These are phyloP conservation scores for Drosophila infuscata DNA, from an alignment of 2,888 invertebrate species.

Conservation along the genomic window DNA sequence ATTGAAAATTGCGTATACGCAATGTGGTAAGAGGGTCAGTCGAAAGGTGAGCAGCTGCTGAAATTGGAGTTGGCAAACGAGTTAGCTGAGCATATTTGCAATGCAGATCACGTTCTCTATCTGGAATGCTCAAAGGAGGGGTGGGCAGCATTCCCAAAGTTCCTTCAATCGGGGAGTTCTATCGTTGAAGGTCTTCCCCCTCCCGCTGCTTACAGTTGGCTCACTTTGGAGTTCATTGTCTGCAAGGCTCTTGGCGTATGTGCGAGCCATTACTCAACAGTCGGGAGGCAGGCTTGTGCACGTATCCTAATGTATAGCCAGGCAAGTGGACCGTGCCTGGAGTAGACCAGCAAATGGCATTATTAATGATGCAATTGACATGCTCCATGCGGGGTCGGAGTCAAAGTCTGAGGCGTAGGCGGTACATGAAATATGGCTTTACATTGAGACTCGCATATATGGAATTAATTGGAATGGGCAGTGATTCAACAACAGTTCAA, in stretches of 20 bases:
- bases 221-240: constrained; percentile 57
- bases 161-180: constrained; percentile 11
- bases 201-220: constrained; percentile 6
- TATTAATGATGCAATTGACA: constrained; percentile 80
- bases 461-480: constrained; percentile 7
- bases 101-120: constrained; percentile 55
- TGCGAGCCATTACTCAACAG: constrained; percentile 54
- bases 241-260: constrained; percentile 46
- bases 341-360: constrained; percentile 50
- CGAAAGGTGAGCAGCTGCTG: constrained; percentile 2
- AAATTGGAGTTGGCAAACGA: neutral
- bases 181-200: constrained; percentile 8
- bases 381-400: constrained; percentile 38
- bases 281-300: constrained; percentile 32
- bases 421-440: constrained; percentile 50
- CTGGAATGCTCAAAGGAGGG: constrained; percentile 18
- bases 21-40: constrained; percentile 6
- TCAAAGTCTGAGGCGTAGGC: neutral
- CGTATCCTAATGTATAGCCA: constrained; percentile 40
- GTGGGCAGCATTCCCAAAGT: constrained; percentile 14
- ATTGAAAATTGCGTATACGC: constrained; percentile 45
- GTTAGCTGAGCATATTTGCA: constrained; percentile 29
- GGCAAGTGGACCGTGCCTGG: constrained; percentile 10
- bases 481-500: constrained; percentile 31
- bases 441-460: constrained; percentile 21